Base-by-base conservation (phyloP, 2,797 vertebrate genomes). In the Parauchenoglanis punctatus region DNA sequence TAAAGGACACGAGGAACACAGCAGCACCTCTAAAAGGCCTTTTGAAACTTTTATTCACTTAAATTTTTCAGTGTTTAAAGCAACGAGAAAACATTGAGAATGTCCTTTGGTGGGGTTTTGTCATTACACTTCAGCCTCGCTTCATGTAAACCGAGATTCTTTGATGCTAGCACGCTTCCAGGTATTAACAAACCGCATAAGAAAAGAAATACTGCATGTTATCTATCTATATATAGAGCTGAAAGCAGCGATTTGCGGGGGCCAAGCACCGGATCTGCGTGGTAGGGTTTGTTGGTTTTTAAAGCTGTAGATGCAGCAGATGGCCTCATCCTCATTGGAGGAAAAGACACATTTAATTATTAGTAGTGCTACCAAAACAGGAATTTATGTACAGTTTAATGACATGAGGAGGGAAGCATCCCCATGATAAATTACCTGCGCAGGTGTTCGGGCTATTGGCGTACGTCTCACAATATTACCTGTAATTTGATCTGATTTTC, bases 81-180 rank as follows among this genome's bases (percentile, higher is more conserved):
- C 97, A 97, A 98, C 97, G 97, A 97, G 97, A 98, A 98, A 99
- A 99, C 98, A 99, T 97, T 97, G 97, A 98, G 96, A 96, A 97
- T 97, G 97, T 99, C 98, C 98, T 99, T 99, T 99, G 98, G 97
- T 98, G 98, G 97, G 97, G 97, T 97, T 97, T 94, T 96, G 35
- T 82, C 78, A 96, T 97, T 97, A 99, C 97, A 98, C 96, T 96
- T 94, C 95, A 96, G 94, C 97, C 96, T 85, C 58, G 17, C 65
- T 97, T 97, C 97, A 98, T 97, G 97, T 98, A 98, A 98, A 99
- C 97, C 95, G 95, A 97, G 97, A 97, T 97, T 98, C 97, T 97
- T 97, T 97, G 97, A 99, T 97, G 97, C 97, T 97, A 98, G 97
- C 97, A 97, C 95, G 93, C 96, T 97, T 97, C 96, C 96, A 96